Conservation (phyloP, 2,888 invertebrate genomes). For the Drosophila formosana region DNA sequence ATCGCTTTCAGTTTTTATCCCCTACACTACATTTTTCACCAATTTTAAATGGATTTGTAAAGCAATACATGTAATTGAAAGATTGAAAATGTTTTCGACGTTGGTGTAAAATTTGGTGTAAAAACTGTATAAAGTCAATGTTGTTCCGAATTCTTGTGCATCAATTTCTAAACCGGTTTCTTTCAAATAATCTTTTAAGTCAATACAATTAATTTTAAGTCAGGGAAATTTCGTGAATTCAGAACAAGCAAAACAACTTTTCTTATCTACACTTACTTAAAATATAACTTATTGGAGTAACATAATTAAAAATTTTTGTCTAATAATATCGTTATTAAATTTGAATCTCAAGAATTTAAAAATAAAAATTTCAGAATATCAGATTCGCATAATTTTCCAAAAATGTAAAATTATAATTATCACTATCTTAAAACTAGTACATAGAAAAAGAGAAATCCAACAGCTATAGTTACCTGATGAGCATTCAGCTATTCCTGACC, state of each 20-base stretch:
- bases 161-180: too few relatives aligned
- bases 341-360: too few relatives aligned
- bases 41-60: slow-evolving; percentile 5
- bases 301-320: background rate
- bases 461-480: slow-evolving; percentile 42
- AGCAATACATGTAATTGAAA: background rate
- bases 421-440: too few relatives aligned
- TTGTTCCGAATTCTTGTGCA: background rate
- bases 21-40: slow-evolving; percentile 9
- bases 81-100: slow-evolving; percentile 11
- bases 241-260: background rate
- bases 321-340: too few relatives aligned
- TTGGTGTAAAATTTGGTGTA: slow-evolving; percentile 6
- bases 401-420: too few relatives aligned
- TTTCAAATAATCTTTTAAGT: too few relatives aligned
- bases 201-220: too few relatives aligned
- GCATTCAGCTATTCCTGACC: slow-evolving; percentile 43
- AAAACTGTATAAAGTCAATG: background rate
- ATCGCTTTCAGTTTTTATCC: background rate
- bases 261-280: background rate
- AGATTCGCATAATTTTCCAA: too few relatives aligned
- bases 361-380: too few relatives aligned
- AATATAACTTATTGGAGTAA: background rate
- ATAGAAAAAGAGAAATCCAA: background rate
- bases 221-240: background rate